phyloP scores from a whole-genome alignment of 92 coral and sea anemone species.

The Phenganax stokvisi region DNA sequence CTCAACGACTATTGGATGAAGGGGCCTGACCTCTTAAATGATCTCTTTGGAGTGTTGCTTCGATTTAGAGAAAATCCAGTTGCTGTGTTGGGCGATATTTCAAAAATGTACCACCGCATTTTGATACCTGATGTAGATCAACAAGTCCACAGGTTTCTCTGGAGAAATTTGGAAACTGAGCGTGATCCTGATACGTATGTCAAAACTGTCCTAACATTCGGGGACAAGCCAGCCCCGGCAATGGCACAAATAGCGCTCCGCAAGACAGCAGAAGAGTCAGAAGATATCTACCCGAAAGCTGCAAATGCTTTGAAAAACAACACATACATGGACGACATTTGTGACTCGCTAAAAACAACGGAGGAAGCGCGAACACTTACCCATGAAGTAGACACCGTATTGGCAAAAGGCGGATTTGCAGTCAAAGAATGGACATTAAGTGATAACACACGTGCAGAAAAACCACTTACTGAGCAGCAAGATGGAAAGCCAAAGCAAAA shows the following conservation, averaged over 20 bases:
- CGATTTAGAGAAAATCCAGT: neutral
- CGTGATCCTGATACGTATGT: too few relatives aligned
- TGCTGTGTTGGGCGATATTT: neutral
- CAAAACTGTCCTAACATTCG: too few relatives aligned
- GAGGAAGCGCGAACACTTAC: too few relatives aligned
- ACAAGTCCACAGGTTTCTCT: neutral
- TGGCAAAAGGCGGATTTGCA: too few relatives aligned
- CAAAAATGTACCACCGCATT: neutral
- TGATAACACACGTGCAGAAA: too few relatives aligned
- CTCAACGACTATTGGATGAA: slow-evolving; percentile 28
- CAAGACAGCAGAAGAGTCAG: neutral
- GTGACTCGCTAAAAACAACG: too few relatives aligned
- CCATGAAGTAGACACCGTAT: too few relatives aligned
- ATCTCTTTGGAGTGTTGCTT: neutral
- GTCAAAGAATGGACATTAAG: too few relatives aligned
- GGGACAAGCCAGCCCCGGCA: too few relatives aligned
- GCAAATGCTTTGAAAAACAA: neutral
- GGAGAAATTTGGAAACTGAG: slow-evolving; percentile 8
- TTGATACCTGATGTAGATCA: too few relatives aligned
- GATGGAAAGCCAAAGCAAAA: too few relatives aligned
- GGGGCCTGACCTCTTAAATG: neutral
- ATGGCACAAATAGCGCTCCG: neutral
- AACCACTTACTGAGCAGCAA: too few relatives aligned
- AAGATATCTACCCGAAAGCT: neutral
- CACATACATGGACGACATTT: neutral